A percentile compares a stretch with the other conserved stretches of the same genome.
phyloP scores from a whole-genome alignment of 2,888 invertebrate genomes.

The Lepidochrysops patricia region DNA sequence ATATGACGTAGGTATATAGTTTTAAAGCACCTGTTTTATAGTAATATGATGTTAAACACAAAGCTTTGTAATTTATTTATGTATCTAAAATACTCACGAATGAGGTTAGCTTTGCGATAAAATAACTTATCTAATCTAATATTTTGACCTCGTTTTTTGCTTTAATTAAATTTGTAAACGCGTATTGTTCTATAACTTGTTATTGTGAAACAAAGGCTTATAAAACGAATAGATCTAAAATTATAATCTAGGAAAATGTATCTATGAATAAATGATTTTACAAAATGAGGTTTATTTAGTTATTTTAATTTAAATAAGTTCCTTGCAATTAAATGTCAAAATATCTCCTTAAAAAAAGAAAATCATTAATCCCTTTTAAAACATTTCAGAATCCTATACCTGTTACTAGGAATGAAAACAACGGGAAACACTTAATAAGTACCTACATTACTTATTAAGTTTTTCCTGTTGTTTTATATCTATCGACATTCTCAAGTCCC shows the following conservation, averaged over 20 bases:
- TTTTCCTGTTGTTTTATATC: too few species aligned
- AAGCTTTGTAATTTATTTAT: background rate
- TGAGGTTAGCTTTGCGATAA: background rate
- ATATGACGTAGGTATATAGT: too few species aligned
- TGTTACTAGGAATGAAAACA: too few species aligned
- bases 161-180: background rate
- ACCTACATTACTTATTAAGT: too few species aligned
- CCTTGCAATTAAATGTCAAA: too few species aligned
- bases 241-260: background rate
- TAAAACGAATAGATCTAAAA: background rate
- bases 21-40: background rate
- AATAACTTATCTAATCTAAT: background rate
- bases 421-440: too few species aligned
- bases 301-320: too few species aligned
- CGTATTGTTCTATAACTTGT: background rate
- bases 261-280: too few species aligned
- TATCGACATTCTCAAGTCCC: slow-evolving; percentile 17
- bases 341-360: too few species aligned
- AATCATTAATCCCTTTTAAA: too few species aligned
- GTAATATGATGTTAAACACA: background rate
- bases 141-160: slow-evolving; percentile 2
- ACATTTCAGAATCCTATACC: too few species aligned
- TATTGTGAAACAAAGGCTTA: background rate
- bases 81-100: background rate
- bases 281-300: too few species aligned